Base-by-base conservation (phyloP, 2,113 vertebrate genomes). In the Columbina picui region DNA sequence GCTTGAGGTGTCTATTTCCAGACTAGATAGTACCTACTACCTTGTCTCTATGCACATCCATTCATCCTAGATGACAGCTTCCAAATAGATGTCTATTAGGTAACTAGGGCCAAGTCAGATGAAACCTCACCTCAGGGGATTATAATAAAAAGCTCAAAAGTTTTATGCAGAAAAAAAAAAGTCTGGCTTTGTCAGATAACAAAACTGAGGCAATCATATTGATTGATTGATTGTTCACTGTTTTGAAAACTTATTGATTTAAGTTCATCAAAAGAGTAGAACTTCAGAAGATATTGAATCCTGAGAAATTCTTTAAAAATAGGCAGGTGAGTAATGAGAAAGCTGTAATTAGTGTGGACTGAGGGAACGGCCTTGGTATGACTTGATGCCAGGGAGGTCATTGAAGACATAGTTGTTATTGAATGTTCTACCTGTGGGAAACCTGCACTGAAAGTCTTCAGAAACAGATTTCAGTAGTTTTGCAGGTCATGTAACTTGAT, bases 121-220 rank as follows among this genome's bases (percentile, higher is more conserved):
- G 10, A 60, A 76, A 32, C 9, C 3, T 63, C 1, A 26, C 3
- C 7, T 71, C 27, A 34, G 16, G 9, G 1, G 6, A 19, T 38
- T 5, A 7, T 23, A 47, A 68, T 9, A 25, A 88, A 59, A 45
- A 53, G 6, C 1, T 38, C 4, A 38, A 41, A 68, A 38, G 0
- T 1, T 14, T 32, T 59, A 5, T 49, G 7, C 59, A 2, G 1
- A 20, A 43, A 47, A 75, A 68, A 25, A 25, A 36, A 32, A 36
- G 15, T 7, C 10, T 56, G 2, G 0, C 56, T 71, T 64, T 47
- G 2, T n/a, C 0, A 49, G 50, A 69, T 80, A 49, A 4, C 4
- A 27, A 16, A 49, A 10, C 17, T 13, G 13, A 87, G 6, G 8
- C 2, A 50, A 41, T 85, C 43, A 45, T 0, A 0, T 7, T 56